These are phyloP conservation scores for Ammospiza nelsoni DNA, from an alignment of 2,113 vertebrate genomes.

Conservation along the genomic window DNA sequence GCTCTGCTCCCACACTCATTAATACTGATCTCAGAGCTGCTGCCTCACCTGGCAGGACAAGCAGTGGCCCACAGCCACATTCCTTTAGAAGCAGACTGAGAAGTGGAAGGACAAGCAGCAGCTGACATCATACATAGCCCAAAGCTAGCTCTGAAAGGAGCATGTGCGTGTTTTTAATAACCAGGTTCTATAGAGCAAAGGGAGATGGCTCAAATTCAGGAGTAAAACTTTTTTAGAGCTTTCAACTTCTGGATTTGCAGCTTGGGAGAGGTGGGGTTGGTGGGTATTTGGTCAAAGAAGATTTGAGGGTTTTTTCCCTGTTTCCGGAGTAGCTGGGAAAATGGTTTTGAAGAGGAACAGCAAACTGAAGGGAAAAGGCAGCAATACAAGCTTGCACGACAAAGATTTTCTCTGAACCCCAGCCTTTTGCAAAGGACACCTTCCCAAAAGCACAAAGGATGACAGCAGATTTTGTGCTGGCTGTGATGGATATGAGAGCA, in stretches of 20 bases:
- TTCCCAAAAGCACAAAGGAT: neutral
- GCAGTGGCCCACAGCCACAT: neutral
- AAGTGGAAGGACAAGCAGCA: neutral
- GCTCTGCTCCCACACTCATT: neutral
- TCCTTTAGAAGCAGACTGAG: neutral
- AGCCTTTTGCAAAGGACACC: neutral
- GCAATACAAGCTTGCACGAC: neutral
- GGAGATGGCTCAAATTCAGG: neutral
- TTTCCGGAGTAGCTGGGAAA: neutral
- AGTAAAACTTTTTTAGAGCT: neutral
- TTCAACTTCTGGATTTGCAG: neutral
- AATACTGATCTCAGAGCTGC: neutral
- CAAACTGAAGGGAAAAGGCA: neutral
- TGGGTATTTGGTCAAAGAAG: neutral
- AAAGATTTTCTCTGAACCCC: neutral
- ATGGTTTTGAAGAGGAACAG: neutral
- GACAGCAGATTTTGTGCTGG: neutral
- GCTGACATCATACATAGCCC: neutral
- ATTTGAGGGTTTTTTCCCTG: accelerated
- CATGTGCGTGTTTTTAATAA: accelerated
- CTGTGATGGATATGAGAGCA: neutral
- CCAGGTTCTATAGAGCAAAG: neutral
- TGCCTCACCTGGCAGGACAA: neutral
- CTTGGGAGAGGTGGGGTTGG: neutral
- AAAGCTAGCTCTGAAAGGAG: neutral